Base-by-base conservation (phyloP, 2,888 invertebrate species). In the Lycia hirtaria region DNA sequence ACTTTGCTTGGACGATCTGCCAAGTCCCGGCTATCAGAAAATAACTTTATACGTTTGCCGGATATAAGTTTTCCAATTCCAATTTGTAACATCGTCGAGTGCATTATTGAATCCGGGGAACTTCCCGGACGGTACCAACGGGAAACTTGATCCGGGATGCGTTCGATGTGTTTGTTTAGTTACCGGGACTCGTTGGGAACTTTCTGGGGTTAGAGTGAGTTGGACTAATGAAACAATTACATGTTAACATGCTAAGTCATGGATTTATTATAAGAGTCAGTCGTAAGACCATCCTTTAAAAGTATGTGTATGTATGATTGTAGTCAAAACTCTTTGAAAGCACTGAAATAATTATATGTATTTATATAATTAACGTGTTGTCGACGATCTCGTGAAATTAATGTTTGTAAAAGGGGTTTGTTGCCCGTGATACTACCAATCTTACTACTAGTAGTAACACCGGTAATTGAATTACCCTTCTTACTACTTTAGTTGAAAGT, bases 31-130 rank as follows among this genome's bases (percentile, higher is more conserved):
- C 6, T 5, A n/a, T 22, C 50, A 19, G 51, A 43, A 40, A 65
- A 62, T 57, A 58, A 60, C 55, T 58, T 52, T 58, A 14, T 41
- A 6, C 20, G 12, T 44, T 28, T 26, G 15, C 49, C 50, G 35
- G 28, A 14, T 41, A 56, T 51, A 71, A 71, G 68, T 78, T 78
- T 77, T 73, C 68, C 78, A 74, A 78, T 78, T 71, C 69, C 68
- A 75, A 74, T 71, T 72, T 68, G 67, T 60, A 52, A 69, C 66
- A 60, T 57, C 50, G 60, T 65, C 53, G 66, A 60, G 67, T 69
- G 67, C 70, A 67, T 61, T 63, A 75, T 75, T 71, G 69, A 68
- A 73, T 68, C 43, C 65, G 51, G 62, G 57, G 33, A 66, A 68
- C 67, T 67, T 68, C 58, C 17, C 35, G 44, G 52, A 41, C 17